These are phyloP conservation scores for Egretta garzetta DNA, from an alignment of 2,113 vertebrate species.

Conservation along the genomic window DNA sequence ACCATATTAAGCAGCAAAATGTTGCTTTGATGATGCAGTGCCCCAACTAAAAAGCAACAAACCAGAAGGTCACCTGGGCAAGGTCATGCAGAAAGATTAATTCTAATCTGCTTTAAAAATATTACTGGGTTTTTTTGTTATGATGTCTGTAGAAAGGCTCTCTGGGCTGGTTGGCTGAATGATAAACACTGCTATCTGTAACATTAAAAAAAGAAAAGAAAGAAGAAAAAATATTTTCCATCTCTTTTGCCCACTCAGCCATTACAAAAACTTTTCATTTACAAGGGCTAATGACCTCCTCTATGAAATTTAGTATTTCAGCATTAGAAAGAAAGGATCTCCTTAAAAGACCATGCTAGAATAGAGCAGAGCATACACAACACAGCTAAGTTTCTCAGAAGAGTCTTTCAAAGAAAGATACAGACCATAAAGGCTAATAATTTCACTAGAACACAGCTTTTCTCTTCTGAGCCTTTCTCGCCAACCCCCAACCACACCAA, in stretches of 20 bases:
- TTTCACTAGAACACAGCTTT: background rate
- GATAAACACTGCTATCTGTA: slow-evolving; percentile 18
- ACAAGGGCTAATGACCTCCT: background rate
- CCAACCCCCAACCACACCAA: background rate
- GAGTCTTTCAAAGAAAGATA: background rate
- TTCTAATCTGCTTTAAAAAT: slow-evolving; percentile 74
- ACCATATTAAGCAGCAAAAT: background rate
- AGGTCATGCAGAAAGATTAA: slow-evolving; percentile 49
- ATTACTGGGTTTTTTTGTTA: slow-evolving; percentile 57
- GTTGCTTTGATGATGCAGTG: background rate
- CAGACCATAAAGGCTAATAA: background rate
- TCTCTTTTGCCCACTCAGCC: background rate
- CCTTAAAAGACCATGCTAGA: background rate
- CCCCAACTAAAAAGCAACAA: background rate
- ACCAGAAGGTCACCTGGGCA: slow-evolving; percentile 10
- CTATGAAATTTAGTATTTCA: background rate
- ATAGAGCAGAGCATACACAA: background rate
- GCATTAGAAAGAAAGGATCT: background rate
- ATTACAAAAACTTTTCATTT: background rate
- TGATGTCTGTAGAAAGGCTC: background rate
- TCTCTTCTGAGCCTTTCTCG: background rate
- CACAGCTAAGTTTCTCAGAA: background rate
- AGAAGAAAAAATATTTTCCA: background rate
- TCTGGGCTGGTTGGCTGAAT: slow-evolving; percentile 1
- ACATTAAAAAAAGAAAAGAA: background rate